Percentiles rank a stretch among this genome's conserved stretches.
Evolutionary conservation across 2,797 vertebrate species (phyloP).

Genomic region (Echeneis naucrates): DNA sequence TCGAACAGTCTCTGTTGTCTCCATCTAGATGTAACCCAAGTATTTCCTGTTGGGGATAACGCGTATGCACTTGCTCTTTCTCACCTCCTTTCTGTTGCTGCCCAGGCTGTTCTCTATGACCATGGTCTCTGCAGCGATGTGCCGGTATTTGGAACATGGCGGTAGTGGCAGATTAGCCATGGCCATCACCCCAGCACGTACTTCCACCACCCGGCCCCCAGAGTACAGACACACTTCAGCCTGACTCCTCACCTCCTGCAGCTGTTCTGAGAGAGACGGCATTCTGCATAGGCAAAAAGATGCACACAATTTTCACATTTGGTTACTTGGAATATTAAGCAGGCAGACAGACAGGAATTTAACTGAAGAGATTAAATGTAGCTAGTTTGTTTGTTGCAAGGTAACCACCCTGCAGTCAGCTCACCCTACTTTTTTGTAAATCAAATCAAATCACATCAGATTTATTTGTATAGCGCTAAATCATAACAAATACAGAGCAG

Average conservation of each 20-base stretch:
- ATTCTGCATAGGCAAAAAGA: constrained; percentile 52
- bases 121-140: constrained; percentile 85
- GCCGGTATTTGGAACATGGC: constrained; percentile 84
- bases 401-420: no score
- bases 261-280: constrained; percentile 80
- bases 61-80: not conserved
- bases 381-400: no score
- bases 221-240: constrained; percentile 79
- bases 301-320: not conserved
- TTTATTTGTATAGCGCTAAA: no score
- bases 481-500: no score
- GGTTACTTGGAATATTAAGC: not conserved
- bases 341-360: no score
- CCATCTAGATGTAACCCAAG: not conserved
- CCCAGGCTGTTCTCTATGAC: constrained; percentile 83
- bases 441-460: no score
- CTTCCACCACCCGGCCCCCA: constrained; percentile 75
- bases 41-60: not conserved
- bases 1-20: no score
- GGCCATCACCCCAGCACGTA: constrained; percentile 69
- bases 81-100: constrained; percentile 81
- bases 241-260: constrained; percentile 77
- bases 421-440: no score
- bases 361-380: no score
- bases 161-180: constrained; percentile 83